Base-by-base conservation (phyloP, 2,888 invertebrate genomes). In the Thera britannica region DNA sequence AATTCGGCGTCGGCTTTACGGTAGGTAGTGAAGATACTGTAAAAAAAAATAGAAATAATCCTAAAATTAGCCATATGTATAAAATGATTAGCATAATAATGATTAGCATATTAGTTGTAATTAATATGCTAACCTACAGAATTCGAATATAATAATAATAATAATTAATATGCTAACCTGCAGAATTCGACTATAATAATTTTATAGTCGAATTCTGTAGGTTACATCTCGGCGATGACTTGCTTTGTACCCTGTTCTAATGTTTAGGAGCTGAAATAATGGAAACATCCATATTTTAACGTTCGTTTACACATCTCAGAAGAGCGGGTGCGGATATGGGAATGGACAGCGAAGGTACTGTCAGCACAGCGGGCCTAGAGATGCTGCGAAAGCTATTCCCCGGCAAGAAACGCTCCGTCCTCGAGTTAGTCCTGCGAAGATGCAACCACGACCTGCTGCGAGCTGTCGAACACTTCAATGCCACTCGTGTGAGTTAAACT, bases 401-500 rank as follows among this genome's bases (percentile, higher is more conserved):
- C 0, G 97, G 97, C 79, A 97, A 98, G 79, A 98, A 98, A 84
- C 94, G 97, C 1, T 96, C 97, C 0, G 98, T 98, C 1, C 90
- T 99, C 61, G 98, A 99, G 84, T 91, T 98, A 75, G 98, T 98
- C n/a, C 92, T 99, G 56, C 97, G 98, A 75, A 96, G 98, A 48
- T 98, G 98, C 86, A 98, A 98, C 83, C 97, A 98, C 75, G 98
- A 99, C 84, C 90, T 99, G 58, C 94, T 98, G 11, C 97, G 97
- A 77, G 97, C 98, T 6, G 98, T 98, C 63, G 98, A 98, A 83
- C 98, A 98, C 81, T 97, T 98, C 82, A 95, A 95, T 71, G 88
- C 88, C 51, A 89, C 90, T 9, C 90, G 90, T 68, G 92, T 93
- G 12, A 69, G 71, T 64, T 34, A 9, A 46, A 8, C 6, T 46